Evolutionary conservation across 2,888 invertebrate genomes (phyloP).

Genomic region (Tenthredo mesomela): DNA sequence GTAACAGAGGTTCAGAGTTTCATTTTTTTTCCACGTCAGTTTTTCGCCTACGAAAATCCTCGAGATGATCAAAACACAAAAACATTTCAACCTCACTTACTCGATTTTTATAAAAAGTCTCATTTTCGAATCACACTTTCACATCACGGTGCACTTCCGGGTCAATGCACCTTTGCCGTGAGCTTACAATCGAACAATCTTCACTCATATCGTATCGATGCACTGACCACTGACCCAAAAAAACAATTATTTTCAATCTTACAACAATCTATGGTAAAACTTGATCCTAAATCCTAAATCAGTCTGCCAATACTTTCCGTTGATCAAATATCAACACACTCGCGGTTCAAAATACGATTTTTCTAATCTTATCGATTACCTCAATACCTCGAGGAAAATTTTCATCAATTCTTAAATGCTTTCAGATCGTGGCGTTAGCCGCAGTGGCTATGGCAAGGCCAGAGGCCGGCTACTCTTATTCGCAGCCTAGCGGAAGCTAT

Average conservation of each 20-base stretch:
- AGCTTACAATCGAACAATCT: background rate
- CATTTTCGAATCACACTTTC: conserved; percentile 11
- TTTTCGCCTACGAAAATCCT: background rate
- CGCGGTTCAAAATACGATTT: background rate
- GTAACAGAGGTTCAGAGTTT: background rate
- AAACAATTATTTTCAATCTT: background rate
- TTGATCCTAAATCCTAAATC: background rate
- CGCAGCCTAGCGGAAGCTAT: conserved; percentile 70
- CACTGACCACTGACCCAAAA: background rate
- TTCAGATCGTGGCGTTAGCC: conserved; percentile 75
- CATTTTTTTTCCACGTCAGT: background rate
- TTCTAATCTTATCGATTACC: background rate
- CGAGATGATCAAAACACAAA: background rate
- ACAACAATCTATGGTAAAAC: background rate
- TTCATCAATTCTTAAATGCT: conserved; percentile 23
- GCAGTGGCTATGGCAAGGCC: conserved; percentile 75
- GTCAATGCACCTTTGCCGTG: background rate
- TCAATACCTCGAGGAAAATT: background rate
- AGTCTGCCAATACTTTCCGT: background rate
- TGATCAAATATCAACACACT: background rate
- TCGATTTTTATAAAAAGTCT: background rate
- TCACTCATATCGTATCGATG: background rate
- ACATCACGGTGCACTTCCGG: conserved; percentile 26
- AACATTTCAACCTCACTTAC: background rate
- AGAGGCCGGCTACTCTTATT: conserved; percentile 74